Conservation (phyloP, 2,888 invertebrate genomes). For the Diabrotica balteata region DNA sequence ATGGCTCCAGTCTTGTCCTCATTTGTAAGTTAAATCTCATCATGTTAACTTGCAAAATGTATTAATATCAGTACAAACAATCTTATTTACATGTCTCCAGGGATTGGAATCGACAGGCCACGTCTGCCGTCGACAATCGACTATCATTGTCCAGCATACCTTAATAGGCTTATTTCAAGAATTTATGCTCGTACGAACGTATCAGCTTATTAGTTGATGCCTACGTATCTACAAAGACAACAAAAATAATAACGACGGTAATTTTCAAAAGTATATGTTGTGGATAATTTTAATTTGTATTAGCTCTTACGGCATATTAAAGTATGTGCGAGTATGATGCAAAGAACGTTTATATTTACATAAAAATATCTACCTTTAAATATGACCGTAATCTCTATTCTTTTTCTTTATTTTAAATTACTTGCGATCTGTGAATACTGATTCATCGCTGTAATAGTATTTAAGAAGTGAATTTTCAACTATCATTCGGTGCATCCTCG, state of each 20-base stretch:
- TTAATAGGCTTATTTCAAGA: conserved; percentile 19
- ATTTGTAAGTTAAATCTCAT: conserved; percentile 26
- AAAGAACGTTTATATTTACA: too few relatives aligned
- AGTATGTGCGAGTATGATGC: too few relatives aligned
- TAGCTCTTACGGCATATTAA: too few relatives aligned
- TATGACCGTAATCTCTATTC: too few relatives aligned
- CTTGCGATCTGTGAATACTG: too few relatives aligned
- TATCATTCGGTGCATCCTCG: too few relatives aligned
- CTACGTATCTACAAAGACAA: conserved; percentile 13
- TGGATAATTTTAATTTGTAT: not conserved
- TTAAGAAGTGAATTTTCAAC: too few relatives aligned
- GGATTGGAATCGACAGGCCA: conserved; percentile 16
- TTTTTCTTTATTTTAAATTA: too few relatives aligned
- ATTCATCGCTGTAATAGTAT: too few relatives aligned
- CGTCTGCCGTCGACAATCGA: conserved; percentile 16
- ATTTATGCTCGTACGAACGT: conserved; percentile 15
- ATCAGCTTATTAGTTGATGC: conserved; percentile 21
- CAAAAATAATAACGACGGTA: not conserved
- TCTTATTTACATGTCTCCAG: conserved; percentile 29
- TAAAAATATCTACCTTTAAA: too few relatives aligned
- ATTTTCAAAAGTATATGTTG: not conserved
- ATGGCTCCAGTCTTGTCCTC: conserved; percentile 3
- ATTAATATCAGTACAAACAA: conserved; percentile 25
- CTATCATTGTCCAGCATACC: conserved; percentile 18
- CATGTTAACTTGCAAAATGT: conserved; percentile 14